These are phyloP conservation scores for Drosophila picticornis DNA, from an alignment of 2,888 invertebrate species.

Conservation along the genomic window DNA sequence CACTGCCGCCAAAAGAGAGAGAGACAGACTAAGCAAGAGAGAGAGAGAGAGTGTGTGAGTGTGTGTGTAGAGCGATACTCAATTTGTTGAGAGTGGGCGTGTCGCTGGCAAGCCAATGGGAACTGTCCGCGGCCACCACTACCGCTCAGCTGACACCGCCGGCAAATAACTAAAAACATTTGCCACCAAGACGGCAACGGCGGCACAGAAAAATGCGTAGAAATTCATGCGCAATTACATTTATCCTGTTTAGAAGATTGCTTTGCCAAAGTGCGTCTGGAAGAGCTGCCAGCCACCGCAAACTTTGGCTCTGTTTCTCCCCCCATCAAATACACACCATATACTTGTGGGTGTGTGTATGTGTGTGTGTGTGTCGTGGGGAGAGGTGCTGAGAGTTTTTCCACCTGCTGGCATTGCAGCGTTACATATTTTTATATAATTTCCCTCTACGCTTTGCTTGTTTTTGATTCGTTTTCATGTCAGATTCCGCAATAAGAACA, in stretches of 20 bases:
- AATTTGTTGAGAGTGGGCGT: constrained; percentile 56
- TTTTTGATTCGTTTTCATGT: constrained; percentile 81
- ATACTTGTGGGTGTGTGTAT: not conserved
- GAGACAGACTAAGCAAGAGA: constrained; percentile 5
- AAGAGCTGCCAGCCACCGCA: constrained; percentile 69
- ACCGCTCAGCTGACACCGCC: constrained; percentile 61
- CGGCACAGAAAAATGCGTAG: constrained; percentile 82
- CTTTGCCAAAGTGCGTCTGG: constrained; percentile 81
- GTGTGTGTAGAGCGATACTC: constrained; percentile 12
- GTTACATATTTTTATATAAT: constrained; percentile 72
- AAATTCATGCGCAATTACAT: constrained; percentile 85
- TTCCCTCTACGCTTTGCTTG: constrained; percentile 76
- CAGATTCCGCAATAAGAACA: constrained; percentile 48
- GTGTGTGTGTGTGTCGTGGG: not conserved
- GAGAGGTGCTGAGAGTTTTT: constrained; percentile 5
- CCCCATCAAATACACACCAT: not conserved
- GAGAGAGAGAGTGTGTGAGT: constrained; percentile 1
- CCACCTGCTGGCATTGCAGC: constrained; percentile 60
- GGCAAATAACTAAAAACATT: constrained; percentile 66
- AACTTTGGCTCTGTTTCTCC: constrained; percentile 19
- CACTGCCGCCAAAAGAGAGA: not conserved
- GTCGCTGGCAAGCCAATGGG: constrained; percentile 62
- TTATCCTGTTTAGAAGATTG: constrained; percentile 85
- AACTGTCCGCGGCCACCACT: constrained; percentile 32
- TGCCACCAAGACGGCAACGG: constrained; percentile 45